Conservation (phyloP, 2,113 vertebrate species). For the Phyllopteryx taeniolatus region DNA sequence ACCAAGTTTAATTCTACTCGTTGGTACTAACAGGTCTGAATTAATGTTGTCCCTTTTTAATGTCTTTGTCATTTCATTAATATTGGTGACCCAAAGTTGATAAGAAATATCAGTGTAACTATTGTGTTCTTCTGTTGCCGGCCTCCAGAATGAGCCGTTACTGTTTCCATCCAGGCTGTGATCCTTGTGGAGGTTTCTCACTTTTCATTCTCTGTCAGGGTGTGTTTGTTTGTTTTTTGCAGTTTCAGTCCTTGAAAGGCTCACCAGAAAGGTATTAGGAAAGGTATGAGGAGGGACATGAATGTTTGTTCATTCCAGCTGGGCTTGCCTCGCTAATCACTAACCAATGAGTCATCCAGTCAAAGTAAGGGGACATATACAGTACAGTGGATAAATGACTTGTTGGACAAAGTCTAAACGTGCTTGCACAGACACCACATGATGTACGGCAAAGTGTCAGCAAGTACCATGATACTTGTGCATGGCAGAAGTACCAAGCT, state of each 20-base stretch:
- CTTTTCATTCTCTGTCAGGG: conserved; percentile 13
- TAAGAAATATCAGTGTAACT: not conserved
- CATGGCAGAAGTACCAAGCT: not conserved
- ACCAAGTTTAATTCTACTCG: not conserved
- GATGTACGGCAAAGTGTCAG: conserved; percentile 3
- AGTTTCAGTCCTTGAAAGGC: conserved; percentile 21
- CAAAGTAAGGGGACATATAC: conserved; percentile 21
- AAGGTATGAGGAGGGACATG: conserved; percentile 18
- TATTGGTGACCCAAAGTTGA: not conserved
- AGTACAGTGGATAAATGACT: conserved; percentile 31
- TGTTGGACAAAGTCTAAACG: conserved; percentile 9
- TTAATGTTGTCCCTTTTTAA: not conserved
- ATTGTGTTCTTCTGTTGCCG: conserved; percentile 8
- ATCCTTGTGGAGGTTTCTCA: not conserved
- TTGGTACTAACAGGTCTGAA: not conserved
- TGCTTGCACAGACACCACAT: conserved; percentile 20
- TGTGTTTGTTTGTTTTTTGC: conserved; percentile 24
- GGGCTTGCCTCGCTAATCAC: conserved; percentile 41
- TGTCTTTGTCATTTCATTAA: not conserved
- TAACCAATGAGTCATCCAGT: conserved; percentile 53
- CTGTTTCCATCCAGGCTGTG: conserved; percentile 20
- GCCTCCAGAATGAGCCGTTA: conserved; percentile 16
- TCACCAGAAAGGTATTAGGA: conserved; percentile 2
- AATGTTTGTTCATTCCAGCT: conserved; percentile 34
- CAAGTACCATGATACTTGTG: not conserved